Evolutionary conservation across 2,113 vertebrate genomes (phyloP).

Genomic region (Chloebia gouldiae): DNA sequence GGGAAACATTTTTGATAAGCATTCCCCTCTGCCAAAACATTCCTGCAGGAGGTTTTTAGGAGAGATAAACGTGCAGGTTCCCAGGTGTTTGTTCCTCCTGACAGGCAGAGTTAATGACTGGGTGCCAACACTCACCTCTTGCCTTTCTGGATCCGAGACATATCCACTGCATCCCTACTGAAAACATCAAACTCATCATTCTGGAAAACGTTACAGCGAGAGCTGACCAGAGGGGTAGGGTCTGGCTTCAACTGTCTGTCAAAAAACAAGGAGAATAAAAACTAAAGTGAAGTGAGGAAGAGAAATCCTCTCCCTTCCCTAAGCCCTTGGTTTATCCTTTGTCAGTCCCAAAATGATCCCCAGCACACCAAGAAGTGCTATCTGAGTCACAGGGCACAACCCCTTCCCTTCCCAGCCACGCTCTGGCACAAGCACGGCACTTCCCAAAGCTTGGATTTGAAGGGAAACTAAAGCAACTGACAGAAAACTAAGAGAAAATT

Average conservation of each 20-base stretch:
- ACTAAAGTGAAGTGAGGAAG: background rate
- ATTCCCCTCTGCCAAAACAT: background rate
- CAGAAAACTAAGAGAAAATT: background rate
- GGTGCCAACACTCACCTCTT: constrained; percentile 77
- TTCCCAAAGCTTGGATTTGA: background rate
- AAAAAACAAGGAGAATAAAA: background rate
- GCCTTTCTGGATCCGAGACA: constrained; percentile 90
- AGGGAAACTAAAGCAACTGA: background rate
- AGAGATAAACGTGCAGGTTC: background rate
- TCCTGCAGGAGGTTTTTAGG: background rate
- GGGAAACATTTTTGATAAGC: background rate
- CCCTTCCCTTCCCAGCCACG: background rate
- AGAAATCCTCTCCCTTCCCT: background rate
- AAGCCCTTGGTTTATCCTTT: background rate
- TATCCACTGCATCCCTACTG: constrained; percentile 87
- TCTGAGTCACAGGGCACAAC: background rate
- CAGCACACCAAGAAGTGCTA: background rate
- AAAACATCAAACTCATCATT: constrained; percentile 96
- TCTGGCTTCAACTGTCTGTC: constrained; percentile 78
- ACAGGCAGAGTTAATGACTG: background rate
- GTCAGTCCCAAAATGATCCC: background rate
- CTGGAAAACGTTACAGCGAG: constrained; percentile 87
- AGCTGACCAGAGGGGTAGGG: constrained; percentile 75
- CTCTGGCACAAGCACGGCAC: background rate
- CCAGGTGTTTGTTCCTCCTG: background rate